Evolutionary conservation across 2,797 vertebrate species (phyloP).

Genomic region (Melanotaenia parkinsoni): DNA sequence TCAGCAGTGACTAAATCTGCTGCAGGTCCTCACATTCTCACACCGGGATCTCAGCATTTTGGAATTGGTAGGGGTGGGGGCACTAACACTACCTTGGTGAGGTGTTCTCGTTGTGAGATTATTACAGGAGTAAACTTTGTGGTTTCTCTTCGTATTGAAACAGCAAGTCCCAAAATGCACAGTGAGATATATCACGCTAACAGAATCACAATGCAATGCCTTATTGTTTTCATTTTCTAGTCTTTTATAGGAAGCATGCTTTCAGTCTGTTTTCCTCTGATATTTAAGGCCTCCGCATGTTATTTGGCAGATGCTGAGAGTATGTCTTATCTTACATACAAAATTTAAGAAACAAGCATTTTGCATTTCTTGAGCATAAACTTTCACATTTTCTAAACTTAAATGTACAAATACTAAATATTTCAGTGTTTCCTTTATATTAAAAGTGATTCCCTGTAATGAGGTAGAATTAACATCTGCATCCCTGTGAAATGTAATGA

Average conservation of each 20-base stretch:
- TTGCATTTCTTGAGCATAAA: neutral
- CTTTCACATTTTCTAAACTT: neutral
- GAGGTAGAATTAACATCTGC: conserved; percentile 36
- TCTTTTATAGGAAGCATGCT: conserved; percentile 61
- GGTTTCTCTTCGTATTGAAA: conserved; percentile 60
- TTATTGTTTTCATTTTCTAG: conserved; percentile 65
- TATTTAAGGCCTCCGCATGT: conserved; percentile 57
- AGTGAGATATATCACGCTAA: conserved; percentile 53
- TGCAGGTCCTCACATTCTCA: conserved; percentile 65
- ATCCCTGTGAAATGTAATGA: conserved; percentile 30
- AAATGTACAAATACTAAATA: neutral
- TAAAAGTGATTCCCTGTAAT: neutral
- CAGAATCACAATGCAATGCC: conserved; percentile 41
- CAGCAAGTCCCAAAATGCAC: conserved; percentile 59
- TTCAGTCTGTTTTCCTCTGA: conserved; percentile 57
- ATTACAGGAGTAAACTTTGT: conserved; percentile 70
- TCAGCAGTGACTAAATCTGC: conserved; percentile 67
- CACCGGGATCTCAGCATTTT: conserved; percentile 69
- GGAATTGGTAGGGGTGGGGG: conserved; percentile 43
- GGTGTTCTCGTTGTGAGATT: conserved; percentile 57
- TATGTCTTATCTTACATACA: conserved; percentile 23
- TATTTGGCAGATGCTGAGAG: conserved; percentile 49
- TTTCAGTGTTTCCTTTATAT: neutral
- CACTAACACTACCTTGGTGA: conserved; percentile 44
- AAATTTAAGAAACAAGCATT: neutral